A percentile compares a stretch with the other conserved stretches of the same genome.
Evolutionary conservation across 2,113 vertebrate genomes (phyloP).

Genomic region (Gallinago paraguaiae): DNA sequence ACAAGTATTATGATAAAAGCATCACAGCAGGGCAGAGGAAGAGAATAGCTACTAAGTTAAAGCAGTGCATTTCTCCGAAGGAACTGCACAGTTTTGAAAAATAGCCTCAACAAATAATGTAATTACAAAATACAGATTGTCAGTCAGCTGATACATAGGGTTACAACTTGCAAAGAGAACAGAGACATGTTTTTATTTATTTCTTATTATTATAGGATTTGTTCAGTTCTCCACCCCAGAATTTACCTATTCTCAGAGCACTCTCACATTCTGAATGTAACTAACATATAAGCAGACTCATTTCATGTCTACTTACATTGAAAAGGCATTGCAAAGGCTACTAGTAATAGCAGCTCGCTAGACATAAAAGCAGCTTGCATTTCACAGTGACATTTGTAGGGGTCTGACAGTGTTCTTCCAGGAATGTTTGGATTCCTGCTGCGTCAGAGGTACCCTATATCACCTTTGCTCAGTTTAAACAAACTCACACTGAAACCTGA

Average conservation of each 20-base stretch:
- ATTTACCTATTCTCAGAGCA: background rate
- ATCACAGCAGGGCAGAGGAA: conserved; percentile 10
- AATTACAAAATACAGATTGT: conserved; percentile 15
- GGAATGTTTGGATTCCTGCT: background rate
- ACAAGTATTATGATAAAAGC: conserved; percentile 48
- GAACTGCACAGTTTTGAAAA: conserved; percentile 16
- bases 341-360: background rate
- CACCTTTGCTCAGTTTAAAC: background rate
- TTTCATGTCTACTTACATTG: background rate
- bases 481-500: background rate
- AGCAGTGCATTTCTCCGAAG: conserved; percentile 19
- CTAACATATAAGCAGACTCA: background rate
- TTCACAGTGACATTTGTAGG: background rate
- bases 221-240: background rate
- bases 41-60: conserved; percentile 28
- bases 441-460: background rate
- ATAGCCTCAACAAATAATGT: conserved; percentile 10
- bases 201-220: background rate
- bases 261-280: background rate
- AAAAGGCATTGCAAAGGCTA: background rate
- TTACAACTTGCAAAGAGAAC: background rate
- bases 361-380: background rate
- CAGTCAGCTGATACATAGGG: background rate
- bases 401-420: background rate
- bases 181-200: background rate